Evolutionary conservation across 1,140 invertebrate genomes (phyloP).

Genomic region (Tachypleus tridentatus): DNA sequence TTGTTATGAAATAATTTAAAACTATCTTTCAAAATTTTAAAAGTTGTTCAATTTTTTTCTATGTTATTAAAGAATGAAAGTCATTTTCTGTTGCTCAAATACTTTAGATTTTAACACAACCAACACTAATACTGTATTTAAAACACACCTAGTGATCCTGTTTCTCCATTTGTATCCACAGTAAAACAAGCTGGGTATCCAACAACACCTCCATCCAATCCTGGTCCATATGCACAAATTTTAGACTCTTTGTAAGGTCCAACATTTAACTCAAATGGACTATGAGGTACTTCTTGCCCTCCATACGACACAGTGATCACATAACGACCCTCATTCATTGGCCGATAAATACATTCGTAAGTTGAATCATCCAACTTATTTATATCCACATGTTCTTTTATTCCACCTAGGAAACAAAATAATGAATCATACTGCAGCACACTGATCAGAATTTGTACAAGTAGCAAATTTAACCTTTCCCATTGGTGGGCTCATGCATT

Average conservation of each 20-base stretch:
- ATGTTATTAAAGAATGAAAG: too few species aligned
- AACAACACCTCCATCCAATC: conserved; percentile 66
- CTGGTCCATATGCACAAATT: conserved; percentile 75
- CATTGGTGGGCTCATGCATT: too few species aligned
- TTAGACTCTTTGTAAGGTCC: conserved; percentile 67
- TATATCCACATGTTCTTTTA: conserved; percentile 38
- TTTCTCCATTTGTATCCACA: conserved; percentile 84
- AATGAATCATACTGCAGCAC: background rate
- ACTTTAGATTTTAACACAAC: background rate
- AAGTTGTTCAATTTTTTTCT: too few species aligned
- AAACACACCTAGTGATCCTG: conserved; percentile 55
- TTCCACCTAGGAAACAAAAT: conserved; percentile 32
- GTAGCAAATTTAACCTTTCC: too few species aligned
- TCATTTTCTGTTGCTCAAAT: background rate
- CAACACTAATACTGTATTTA: background rate
- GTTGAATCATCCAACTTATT: conserved; percentile 46
- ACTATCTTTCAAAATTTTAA: too few species aligned
- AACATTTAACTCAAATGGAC: conserved; percentile 71
- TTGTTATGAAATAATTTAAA: too few species aligned
- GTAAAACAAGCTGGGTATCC: conserved; percentile 73
- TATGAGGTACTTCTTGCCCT: conserved; percentile 60
- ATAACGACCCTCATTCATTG: conserved; percentile 60
- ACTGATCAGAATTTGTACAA: too few species aligned
- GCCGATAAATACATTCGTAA: conserved; percentile 57
- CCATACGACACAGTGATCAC: conserved; percentile 64